Evolutionary conservation across 2,113 vertebrate genomes (phyloP).

Genomic region (Aix galericulata): DNA sequence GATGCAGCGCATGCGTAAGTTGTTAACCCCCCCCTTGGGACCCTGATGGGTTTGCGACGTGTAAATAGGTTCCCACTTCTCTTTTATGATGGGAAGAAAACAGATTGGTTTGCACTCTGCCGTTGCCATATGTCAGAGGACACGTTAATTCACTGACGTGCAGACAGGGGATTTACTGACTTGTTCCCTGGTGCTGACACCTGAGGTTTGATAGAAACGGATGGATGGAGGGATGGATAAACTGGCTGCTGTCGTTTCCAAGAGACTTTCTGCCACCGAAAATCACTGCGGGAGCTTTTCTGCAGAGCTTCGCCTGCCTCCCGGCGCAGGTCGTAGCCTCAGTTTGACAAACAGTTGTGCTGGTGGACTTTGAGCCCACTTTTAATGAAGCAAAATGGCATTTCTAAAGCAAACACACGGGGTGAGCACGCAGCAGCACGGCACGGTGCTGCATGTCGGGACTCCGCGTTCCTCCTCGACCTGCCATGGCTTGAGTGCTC

Average conservation of each 20-base stretch:
- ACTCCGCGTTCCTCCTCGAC: background rate
- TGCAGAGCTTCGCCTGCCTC: background rate
- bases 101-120: background rate
- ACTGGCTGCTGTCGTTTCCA: background rate
- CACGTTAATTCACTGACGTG: background rate
- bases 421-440: background rate
- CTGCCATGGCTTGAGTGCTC: accelerated
- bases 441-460: background rate
- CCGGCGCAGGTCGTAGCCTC: background rate
- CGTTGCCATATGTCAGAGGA: background rate
- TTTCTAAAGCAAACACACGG: background rate
- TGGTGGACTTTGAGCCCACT: background rate
- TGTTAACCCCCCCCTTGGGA: background rate
- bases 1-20: background rate
- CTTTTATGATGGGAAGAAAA: background rate
- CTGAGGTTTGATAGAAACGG: background rate
- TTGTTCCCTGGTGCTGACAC: background rate
- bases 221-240: background rate
- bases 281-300: background rate
- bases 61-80: slow-evolving; percentile 6
- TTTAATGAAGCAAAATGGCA: background rate
- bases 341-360: background rate
- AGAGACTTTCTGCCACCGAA: background rate
- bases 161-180: background rate
- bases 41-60: background rate